Evolutionary conservation across 53 echinoderm and acorn worm genomes (phyloP), one percentile per base, ranked within the genome.

Genomic region (Henricia sp.): DNA sequence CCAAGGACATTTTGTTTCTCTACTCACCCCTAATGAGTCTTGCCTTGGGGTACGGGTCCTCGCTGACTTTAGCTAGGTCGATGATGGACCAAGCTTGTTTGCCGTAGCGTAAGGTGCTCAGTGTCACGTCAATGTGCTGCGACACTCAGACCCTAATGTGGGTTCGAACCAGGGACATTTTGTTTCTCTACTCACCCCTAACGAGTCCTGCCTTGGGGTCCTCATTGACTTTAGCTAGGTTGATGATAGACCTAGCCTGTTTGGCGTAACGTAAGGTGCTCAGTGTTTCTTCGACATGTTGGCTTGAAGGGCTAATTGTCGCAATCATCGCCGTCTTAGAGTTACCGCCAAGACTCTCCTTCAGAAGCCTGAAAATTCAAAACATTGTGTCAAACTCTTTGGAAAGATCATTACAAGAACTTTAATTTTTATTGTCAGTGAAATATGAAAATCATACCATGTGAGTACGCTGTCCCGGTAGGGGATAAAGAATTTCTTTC

Each of bases 291-390:
- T 97, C 97, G 23, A 86, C 46, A 59, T 97, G 94, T 3, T 83
- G 82, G 72, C 85, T 97, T 21, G 97, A 92, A 4, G 97, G 97
- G 77, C 97, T 90, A 24, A 97, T 88, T 10, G 97, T 97, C 36
- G 97, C 97, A 28, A 97, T 97, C 97, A 97, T 97, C 25, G 97
- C 97, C 3, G 97, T 97, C 82, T 92, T 97, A 33, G 94, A 72
- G 51, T 97, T 97, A 10, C 97, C 97, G 10, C 97, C 97, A 2
- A 97, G 65, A 59, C 97, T 97, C 72, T 97, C 97, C 50, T 92
- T 91, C 52, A 97, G 57, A 37, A 97, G 83, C 97, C 97, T 97
- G 67, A 16, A 59, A 59, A 17, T 23, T 17, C 10, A 59, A 6
- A 70, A 82, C 11, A 69, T 17, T 19, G 29, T 5, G 1, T 4